Conservation (phyloP, 1,140 invertebrate genomes). For the Hypothenemus hampei region DNA sequence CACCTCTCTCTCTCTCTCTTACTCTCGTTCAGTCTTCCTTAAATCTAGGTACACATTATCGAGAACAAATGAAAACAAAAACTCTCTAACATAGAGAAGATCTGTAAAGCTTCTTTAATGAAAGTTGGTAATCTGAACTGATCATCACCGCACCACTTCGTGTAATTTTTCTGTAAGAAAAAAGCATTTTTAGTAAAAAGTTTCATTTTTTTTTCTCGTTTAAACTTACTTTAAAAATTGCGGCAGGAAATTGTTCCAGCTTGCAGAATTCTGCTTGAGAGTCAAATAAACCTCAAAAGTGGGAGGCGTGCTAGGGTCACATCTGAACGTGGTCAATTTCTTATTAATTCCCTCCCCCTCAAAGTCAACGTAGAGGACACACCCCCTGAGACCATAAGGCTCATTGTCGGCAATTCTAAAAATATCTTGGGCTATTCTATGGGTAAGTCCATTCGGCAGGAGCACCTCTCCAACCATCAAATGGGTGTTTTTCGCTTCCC, state of each 20-base stretch:
- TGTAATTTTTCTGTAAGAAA: constrained; percentile 42
- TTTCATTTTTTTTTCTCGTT: too few species aligned
- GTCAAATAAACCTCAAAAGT: constrained; percentile 83
- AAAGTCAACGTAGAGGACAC: constrained; percentile 71
- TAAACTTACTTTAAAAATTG: constrained; percentile 79
- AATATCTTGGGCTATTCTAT: constrained; percentile 68
- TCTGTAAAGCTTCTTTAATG: constrained; percentile 41
- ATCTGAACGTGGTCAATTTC: constrained; percentile 63
- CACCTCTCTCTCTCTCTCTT: too few species aligned
- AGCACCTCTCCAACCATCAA: constrained; percentile 70
- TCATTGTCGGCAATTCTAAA: constrained; percentile 74
- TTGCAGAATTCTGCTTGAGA: constrained; percentile 71
- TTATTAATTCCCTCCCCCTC: constrained; percentile 63
- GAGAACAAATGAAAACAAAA: constrained; percentile 1
- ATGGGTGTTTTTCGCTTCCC: constrained; percentile 70
- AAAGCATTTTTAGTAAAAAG: constrained; percentile 10
- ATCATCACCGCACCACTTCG: constrained; percentile 43
- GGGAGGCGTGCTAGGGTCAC: constrained; percentile 74
- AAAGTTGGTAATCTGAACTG: constrained; percentile 38
- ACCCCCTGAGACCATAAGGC: constrained; percentile 75
- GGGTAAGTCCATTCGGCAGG: constrained; percentile 70
- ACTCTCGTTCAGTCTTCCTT: constrained; percentile 27
- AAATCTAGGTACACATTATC: constrained; percentile 18
- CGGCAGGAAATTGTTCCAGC: constrained; percentile 77
- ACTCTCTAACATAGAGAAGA: constrained; percentile 32